Evolutionary conservation across 2,113 vertebrate genomes (phyloP).

Genomic region (Orcinus orca): DNA sequence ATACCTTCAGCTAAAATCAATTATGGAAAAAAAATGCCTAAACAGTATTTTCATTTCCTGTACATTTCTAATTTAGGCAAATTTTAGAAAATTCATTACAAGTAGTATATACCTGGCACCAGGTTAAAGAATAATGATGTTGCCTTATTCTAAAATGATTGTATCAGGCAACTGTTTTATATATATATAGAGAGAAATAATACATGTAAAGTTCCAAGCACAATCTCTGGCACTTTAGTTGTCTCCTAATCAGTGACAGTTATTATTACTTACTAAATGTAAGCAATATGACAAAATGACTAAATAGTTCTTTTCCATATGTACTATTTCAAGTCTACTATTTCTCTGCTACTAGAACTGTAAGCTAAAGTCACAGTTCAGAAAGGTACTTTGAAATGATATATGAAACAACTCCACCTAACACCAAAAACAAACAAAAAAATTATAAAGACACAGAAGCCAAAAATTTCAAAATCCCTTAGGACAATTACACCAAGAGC

Average conservation of each 20-base stretch:
- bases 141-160: slow-evolving; percentile 12
- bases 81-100: slow-evolving; percentile 36
- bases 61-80: not conserved
- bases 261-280: slow-evolving; percentile 18
- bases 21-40: not conserved
- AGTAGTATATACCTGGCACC: not conserved
- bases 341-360: not conserved
- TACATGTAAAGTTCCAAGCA: not conserved
- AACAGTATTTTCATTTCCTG: slow-evolving; percentile 7
- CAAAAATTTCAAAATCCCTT: slow-evolving; percentile 34
- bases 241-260: not conserved
- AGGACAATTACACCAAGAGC: not conserved
- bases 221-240: not conserved
- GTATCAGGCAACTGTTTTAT: not conserved
- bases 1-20: slow-evolving; percentile 1
- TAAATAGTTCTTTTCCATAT: not conserved
- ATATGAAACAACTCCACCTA: slow-evolving; percentile 8
- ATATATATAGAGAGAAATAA: not conserved
- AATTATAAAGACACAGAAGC: not conserved
- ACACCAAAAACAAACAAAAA: slow-evolving; percentile 26
- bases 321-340: not conserved
- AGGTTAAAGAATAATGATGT: slow-evolving; percentile 26
- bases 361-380: slow-evolving; percentile 26
- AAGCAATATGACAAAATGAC: not conserved
- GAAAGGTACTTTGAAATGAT: slow-evolving; percentile 19